A percentile compares a stretch with the other conserved stretches of the same genome.
These are phyloP conservation scores for Caenorhabditis sp. DNA, from an alignment of 2,888 invertebrate genomes.

Conservation along the genomic window DNA sequence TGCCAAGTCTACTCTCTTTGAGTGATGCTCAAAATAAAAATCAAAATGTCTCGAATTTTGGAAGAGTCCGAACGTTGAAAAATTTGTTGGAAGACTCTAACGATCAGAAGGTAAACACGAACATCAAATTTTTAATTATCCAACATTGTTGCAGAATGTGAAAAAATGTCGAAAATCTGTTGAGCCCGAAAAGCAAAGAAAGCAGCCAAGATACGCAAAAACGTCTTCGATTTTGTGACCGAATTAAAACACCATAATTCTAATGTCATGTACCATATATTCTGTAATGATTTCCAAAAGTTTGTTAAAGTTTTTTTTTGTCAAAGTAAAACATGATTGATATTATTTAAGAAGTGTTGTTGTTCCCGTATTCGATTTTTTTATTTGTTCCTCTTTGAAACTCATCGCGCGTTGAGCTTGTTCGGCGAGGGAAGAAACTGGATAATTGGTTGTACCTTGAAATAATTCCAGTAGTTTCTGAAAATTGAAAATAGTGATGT, in stretches of 20 bases:
- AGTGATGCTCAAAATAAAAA: not conserved
- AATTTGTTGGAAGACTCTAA: not conserved
- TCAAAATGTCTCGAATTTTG: not conserved
- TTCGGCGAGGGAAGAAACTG: conserved; percentile 9
- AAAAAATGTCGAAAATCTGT: too few relatives aligned
- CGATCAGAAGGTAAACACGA: too few relatives aligned
- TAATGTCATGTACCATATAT: too few relatives aligned
- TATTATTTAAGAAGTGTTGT: not conserved
- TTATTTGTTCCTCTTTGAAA: conserved; percentile 7
- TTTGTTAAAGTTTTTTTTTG: conserved; percentile 6
- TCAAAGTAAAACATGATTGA: not conserved
- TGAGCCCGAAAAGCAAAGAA: too few relatives aligned
- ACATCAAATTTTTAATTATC: too few relatives aligned
- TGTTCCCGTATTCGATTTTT: not conserved
- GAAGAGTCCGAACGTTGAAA: not conserved
- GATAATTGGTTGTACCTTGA: not conserved
- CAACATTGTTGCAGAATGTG: too few relatives aligned
- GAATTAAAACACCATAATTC: too few relatives aligned
- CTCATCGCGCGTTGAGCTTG: conserved; percentile 13
- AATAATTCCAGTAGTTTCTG: conserved; percentile 19
- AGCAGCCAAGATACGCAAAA: too few relatives aligned
- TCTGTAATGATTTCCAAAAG: not conserved
- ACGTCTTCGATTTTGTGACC: too few relatives aligned
- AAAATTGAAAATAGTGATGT: not conserved
- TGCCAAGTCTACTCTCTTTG: not conserved